Percentiles rank a stretch among this genome's conserved stretches.
Evolutionary conservation across 2,113 vertebrate species (phyloP).

Genomic region (Gadus macrocephalus): DNA sequence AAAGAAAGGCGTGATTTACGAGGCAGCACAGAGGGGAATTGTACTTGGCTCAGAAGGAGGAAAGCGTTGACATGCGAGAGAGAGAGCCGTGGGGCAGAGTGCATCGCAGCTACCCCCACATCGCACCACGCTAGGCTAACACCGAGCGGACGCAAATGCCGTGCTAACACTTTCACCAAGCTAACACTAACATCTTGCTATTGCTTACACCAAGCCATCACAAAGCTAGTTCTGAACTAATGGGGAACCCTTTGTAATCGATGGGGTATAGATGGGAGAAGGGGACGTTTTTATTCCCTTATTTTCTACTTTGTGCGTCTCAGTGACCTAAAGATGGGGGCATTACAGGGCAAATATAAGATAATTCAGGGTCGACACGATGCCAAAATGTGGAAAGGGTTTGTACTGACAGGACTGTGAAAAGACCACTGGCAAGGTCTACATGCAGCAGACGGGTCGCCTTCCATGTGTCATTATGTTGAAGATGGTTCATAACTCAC

Average conservation of each 20-base stretch:
- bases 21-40: slow-evolving; percentile 67
- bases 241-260: slow-evolving; percentile 8
- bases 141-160: no score
- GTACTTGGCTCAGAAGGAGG: slow-evolving; percentile 49
- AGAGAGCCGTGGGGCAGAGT: slow-evolving; percentile 46
- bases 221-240: not conserved
- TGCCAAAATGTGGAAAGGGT: slow-evolving; percentile 28
- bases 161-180: no score
- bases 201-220: no score
- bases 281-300: no score
- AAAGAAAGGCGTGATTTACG: slow-evolving; percentile 61
- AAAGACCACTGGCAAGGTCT: slow-evolving; percentile 16
- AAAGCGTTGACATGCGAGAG: slow-evolving; percentile 72
- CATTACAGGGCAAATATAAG: slow-evolving; percentile 19
- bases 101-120: slow-evolving; percentile 63
- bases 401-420: slow-evolving; percentile 15
- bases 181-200: no score
- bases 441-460: not conserved
- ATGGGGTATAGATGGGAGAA: slow-evolving; percentile 20
- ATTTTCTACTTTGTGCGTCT: slow-evolving; percentile 21
- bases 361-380: slow-evolving; percentile 31
- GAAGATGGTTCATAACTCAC: not conserved
- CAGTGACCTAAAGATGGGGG: slow-evolving; percentile 38
- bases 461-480: no score
- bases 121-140: slow-evolving; percentile 31